Evolutionary conservation across 2,113 vertebrate species (phyloP), one percentile per base, ranked within the genome.

Genomic region (Cololabis saira): DNA sequence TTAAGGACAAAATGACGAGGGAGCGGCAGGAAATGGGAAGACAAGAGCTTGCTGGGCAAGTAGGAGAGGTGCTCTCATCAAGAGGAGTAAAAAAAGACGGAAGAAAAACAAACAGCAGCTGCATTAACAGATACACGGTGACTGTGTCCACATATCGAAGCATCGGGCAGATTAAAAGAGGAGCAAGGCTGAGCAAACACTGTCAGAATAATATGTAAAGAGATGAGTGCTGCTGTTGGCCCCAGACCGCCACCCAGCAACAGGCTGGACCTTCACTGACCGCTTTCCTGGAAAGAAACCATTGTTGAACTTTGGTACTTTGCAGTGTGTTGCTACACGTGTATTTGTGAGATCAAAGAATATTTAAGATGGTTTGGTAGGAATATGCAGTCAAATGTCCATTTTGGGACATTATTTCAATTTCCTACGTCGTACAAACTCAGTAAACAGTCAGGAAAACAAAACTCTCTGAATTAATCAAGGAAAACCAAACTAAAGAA

Each of bases 111-210:
- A 83, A 87, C 85, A 90, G 75, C 86, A 83, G 82, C 89, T 89
- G 86, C 86, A 92, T 92, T 90, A 90, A 91, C 91, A 91, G 88
- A 82, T 87, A 76, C 74, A 82, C 68, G 68, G 67, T 56, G 74
- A 87, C 74, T 79, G 5, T 27, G 80, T 83, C 82, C 79, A 83
- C 81, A 85, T 90, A 69, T 87, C 84, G 80, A 87, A 83, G 67
- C 78, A 68, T 60, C 44, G 73, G 79, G 85, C 85, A 90, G 81
- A 90, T 89, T 27, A 27, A 27, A 27, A 27, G 24, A 86, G 81
- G 71, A 21, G 63, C 69, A 78, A 85, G 77, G 81, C 86, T 91
- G 77, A 77, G 76, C 72, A 91, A 90, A 89, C 84, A 88, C 72
- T 37, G 78, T 71, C 58, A 67, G 75, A 77, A 78, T 82, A 80